A percentile compares a stretch with the other conserved stretches of the same genome.
phyloP scores from a whole-genome alignment of 1,140 invertebrate genomes.

The Cecropterus lyciades region DNA sequence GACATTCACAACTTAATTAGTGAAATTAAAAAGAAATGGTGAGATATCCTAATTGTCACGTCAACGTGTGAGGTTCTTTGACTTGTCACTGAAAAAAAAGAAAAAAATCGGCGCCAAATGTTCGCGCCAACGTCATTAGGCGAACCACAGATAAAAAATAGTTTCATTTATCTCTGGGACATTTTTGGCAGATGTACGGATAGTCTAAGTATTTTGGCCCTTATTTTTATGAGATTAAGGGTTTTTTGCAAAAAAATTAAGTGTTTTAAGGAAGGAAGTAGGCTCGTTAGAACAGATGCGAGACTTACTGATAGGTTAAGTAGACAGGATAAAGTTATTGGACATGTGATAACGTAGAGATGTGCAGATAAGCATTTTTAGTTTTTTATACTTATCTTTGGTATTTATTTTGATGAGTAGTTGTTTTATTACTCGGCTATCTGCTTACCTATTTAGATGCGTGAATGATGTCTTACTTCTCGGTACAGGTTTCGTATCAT shows the following conservation, averaged over 20 bases:
- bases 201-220: slow-evolving; percentile 27
- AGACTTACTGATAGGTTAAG: slow-evolving; percentile 3
- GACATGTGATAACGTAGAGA: slow-evolving; percentile 20
- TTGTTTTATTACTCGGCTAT: no score
- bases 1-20: no score
- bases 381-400: no score
- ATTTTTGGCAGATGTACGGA: slow-evolving; percentile 42
- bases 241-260: slow-evolving; percentile 31
- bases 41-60: slow-evolving; percentile 48
- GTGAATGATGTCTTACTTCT: no score
- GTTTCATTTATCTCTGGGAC: slow-evolving; percentile 40
- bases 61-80: slow-evolving; percentile 61
- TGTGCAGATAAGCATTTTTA: slow-evolving; percentile 15
- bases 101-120: slow-evolving; percentile 61
- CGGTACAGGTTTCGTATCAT: no score
- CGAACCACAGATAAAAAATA: slow-evolving; percentile 47
- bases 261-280: slow-evolving; percentile 33
- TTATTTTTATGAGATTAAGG: slow-evolving; percentile 21
- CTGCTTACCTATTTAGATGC: no score
- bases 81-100: slow-evolving; percentile 38
- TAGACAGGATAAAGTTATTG: slow-evolving; percentile 9
- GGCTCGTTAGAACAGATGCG: slow-evolving; percentile 30
- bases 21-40: slow-evolving; percentile 20
- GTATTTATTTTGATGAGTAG: no score
- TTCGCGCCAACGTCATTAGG: slow-evolving; percentile 57